phyloP scores from a whole-genome alignment of 2,113 vertebrate genomes.

The Merops nubicus region DNA sequence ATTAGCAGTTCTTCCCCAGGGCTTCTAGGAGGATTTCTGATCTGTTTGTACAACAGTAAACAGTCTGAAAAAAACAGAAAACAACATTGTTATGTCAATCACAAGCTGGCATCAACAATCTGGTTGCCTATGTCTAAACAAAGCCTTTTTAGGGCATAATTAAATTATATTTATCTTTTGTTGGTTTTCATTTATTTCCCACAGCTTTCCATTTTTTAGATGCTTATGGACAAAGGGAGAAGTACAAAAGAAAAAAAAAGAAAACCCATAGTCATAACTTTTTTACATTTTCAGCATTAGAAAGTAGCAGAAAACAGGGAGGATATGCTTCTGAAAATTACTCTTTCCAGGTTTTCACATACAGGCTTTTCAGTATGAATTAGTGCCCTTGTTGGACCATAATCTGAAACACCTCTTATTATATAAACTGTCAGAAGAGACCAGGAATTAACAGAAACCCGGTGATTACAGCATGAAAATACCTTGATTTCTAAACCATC shows the following conservation, averaged over 20 bases:
- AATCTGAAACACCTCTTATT: neutral
- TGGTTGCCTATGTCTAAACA: neutral
- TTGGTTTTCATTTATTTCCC: neutral
- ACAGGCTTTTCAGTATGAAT: neutral
- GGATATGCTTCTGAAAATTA: neutral
- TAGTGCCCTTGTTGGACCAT: neutral
- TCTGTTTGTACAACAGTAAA: neutral
- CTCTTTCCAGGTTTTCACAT: neutral
- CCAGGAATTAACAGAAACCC: neutral
- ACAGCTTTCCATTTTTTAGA: neutral
- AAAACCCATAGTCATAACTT: neutral
- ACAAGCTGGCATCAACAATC: neutral
- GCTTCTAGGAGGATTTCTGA: neutral
- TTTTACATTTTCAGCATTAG: neutral
- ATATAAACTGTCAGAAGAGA: neutral
- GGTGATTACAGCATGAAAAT: neutral
- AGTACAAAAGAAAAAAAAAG: neutral
- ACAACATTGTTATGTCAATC: neutral
- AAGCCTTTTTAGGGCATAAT: neutral
- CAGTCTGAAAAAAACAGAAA: constrained; percentile 1
- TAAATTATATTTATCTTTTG: neutral
- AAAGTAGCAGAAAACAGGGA: neutral
- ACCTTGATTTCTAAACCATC: neutral
- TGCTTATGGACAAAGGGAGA: neutral
- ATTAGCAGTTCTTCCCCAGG: neutral